Percentiles rank a stretch among this genome's conserved stretches.
These are phyloP conservation scores for Actenoides hombroni DNA, from an alignment of 2,113 vertebrate genomes.

Conservation along the genomic window DNA sequence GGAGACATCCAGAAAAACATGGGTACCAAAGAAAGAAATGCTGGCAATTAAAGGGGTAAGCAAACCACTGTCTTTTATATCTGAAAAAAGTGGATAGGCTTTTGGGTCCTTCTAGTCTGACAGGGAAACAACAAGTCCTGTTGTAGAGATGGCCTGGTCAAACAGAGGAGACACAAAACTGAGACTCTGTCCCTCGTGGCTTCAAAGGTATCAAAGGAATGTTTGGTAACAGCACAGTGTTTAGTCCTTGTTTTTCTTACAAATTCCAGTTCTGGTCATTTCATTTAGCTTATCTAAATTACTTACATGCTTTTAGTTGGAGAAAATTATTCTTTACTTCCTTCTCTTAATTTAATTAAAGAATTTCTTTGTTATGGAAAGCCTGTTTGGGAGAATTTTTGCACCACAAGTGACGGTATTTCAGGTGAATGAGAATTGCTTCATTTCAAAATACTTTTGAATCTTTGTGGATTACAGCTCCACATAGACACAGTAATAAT, in stretches of 20 bases:
- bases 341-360: slow-evolving; percentile 10
- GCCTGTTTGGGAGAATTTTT: not conserved
- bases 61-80: not conserved
- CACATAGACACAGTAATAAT: not conserved
- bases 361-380: not conserved
- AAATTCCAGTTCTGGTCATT: slow-evolving; percentile 38
- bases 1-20: not conserved
- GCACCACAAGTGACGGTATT: not conserved
- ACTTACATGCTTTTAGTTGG: not conserved
- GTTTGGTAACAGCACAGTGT: not conserved
- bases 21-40: not conserved
- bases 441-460: slow-evolving; percentile 7
- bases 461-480: not conserved
- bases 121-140: not conserved
- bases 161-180: slow-evolving; percentile 8
- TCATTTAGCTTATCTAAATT: not conserved
- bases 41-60: not conserved
- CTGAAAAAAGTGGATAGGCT: not conserved
- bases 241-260: slow-evolving; percentile 28
- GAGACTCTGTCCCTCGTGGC: not conserved
- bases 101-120: not conserved
- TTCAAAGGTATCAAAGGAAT: slow-evolving; percentile 25
- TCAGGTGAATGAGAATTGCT: not conserved
- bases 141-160: not conserved
- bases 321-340: not conserved